These are phyloP conservation scores for Lepidurus packardi DNA, from an alignment of 1,140 invertebrate species.

Conservation along the genomic window DNA sequence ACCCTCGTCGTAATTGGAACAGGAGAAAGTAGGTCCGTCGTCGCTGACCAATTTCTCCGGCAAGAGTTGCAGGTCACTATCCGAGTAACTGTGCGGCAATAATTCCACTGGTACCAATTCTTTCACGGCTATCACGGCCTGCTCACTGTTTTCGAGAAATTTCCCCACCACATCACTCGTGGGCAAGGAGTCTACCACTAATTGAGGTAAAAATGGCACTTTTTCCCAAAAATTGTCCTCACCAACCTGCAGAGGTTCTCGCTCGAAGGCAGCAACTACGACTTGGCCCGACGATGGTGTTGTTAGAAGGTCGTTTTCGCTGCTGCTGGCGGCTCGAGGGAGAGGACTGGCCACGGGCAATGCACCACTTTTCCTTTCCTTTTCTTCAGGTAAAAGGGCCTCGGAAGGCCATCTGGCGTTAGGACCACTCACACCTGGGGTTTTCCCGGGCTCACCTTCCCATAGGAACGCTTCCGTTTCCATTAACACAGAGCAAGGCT, in stretches of 20 bases:
- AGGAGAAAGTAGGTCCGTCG: not conserved
- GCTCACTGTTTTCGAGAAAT: not conserved
- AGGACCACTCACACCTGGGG: not conserved
- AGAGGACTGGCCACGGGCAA: not conserved
- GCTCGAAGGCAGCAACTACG: not conserved
- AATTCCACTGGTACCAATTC: not conserved
- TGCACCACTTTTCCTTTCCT: conserved; percentile 6
- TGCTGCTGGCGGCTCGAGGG: not conserved
- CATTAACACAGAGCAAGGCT: not conserved
- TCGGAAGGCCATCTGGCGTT: not conserved
- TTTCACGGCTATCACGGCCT: not conserved
- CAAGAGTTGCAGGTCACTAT: not conserved
- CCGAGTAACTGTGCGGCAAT: not conserved
- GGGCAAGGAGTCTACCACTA: not conserved
- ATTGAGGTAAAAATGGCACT: not conserved
- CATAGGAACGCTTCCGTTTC: not conserved
- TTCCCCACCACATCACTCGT: not conserved
- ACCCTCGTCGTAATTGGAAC: not conserved
- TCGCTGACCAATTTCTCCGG: conserved; percentile 2
- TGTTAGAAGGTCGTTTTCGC: not conserved
- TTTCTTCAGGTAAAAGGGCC: not conserved
- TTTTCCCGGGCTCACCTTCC: not conserved
- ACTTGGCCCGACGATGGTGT: not conserved
- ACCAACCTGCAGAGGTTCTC: not conserved
- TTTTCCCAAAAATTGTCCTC: not conserved